Percentiles rank a stretch among this genome's conserved stretches.
These are phyloP conservation scores for Tragelaphus eurycerus DNA, from an alignment of 2,797 vertebrate species.

Conservation along the genomic window DNA sequence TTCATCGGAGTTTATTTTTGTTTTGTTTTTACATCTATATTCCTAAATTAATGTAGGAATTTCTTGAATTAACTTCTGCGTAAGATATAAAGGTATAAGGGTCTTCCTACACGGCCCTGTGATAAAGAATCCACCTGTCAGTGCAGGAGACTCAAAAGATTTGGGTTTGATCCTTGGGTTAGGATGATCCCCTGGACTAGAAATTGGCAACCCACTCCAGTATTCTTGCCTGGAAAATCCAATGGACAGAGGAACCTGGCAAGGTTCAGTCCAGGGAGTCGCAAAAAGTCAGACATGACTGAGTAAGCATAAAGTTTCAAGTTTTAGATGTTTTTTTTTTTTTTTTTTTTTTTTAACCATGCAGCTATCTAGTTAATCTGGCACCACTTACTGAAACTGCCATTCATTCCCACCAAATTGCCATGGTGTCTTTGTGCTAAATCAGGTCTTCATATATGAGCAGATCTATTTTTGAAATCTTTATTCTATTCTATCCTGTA, in stretches of 20 bases:
- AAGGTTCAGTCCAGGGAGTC: background rate
- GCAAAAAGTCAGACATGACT: background rate
- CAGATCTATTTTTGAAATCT: background rate
- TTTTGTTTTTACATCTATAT: background rate
- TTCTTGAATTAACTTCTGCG: background rate
- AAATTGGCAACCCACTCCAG: background rate
- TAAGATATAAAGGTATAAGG: background rate
- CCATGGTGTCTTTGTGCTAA: background rate
- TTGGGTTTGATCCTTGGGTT: background rate
- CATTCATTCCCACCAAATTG: background rate
- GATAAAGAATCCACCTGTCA: background rate
- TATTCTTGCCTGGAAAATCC: background rate
- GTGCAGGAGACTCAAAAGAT: background rate
- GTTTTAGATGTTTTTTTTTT: background rate
- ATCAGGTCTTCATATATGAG: background rate
- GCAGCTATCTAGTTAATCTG: background rate
- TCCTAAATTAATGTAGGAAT: background rate
- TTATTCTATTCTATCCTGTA: too few relatives aligned
- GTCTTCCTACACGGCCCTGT: background rate
- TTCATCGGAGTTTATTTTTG: background rate
- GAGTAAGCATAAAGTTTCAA: background rate
- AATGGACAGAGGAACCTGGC: background rate
- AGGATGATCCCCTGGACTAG: background rate
- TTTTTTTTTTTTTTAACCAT: background rate
- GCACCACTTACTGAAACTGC: background rate